These are phyloP conservation scores for Moxostoma hubbsi DNA, from an alignment of 2,797 vertebrate species.

Conservation along the genomic window DNA sequence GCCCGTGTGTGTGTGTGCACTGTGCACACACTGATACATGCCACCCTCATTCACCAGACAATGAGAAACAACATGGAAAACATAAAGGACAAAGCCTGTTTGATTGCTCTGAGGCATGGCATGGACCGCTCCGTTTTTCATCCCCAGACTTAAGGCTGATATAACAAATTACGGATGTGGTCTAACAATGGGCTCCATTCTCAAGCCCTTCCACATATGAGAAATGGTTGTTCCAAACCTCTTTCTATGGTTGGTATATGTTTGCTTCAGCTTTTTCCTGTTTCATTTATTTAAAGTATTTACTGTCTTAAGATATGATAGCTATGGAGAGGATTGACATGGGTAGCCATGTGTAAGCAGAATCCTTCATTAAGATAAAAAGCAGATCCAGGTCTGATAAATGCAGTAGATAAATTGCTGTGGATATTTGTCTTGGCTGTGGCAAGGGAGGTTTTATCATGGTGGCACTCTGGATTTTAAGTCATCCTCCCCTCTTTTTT, in stretches of 20 bases:
- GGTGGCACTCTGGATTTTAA: neutral
- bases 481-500: neutral
- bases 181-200: slow-evolving; percentile 41
- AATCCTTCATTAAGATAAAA: slow-evolving; percentile 77
- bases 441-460: slow-evolving; percentile 53
- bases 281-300: slow-evolving; percentile 60
- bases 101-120: slow-evolving; percentile 45
- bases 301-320: slow-evolving; percentile 48
- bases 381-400: slow-evolving; percentile 59
- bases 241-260: slow-evolving; percentile 39
- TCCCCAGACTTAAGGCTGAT: slow-evolving; percentile 40
- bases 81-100: slow-evolving; percentile 31
- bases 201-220: slow-evolving; percentile 37
- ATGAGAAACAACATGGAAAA: slow-evolving; percentile 41
- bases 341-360: slow-evolving; percentile 67
- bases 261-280: slow-evolving; percentile 50
- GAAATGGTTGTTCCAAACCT: slow-evolving; percentile 27
- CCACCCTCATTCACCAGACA: slow-evolving; percentile 41
- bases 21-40: slow-evolving; percentile 16
- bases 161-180: slow-evolving; percentile 42
- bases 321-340: slow-evolving; percentile 50
- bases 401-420: slow-evolving; percentile 51
- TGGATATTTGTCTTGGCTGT: slow-evolving; percentile 55
- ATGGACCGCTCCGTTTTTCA: slow-evolving; percentile 19
- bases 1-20: neutral